Conservation (phyloP, 2,113 vertebrate genomes). For the Apaloderma vittatum region DNA sequence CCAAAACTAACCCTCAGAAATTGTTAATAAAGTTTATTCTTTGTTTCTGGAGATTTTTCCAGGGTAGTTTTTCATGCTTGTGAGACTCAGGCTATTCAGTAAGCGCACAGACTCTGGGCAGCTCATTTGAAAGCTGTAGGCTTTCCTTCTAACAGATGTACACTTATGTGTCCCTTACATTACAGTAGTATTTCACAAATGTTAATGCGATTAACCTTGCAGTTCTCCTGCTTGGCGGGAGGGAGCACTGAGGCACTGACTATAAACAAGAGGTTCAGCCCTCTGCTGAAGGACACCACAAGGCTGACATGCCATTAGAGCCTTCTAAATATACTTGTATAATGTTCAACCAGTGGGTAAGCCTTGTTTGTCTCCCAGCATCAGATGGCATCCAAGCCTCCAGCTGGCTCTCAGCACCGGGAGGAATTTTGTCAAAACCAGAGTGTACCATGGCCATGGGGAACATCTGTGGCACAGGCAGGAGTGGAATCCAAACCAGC, state of each 20-base stretch:
- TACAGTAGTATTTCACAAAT: not conserved
- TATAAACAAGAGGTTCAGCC: not conserved
- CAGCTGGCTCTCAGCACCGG: not conserved
- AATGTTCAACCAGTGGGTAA: not conserved
- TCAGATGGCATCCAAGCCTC: not conserved
- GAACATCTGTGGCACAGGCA: not conserved
- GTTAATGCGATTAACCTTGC: not conserved
- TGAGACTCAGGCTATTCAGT: not conserved
- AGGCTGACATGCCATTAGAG: not conserved
- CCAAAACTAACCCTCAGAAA: not conserved
- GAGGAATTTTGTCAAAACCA: not conserved
- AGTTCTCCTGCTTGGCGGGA: not conserved
- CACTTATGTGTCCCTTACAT: not conserved
- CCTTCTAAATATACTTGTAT: not conserved
- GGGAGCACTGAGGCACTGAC: slow-evolving; percentile 5
- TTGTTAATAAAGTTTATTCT: not conserved
- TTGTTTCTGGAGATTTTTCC: not conserved
- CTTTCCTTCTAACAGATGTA: not conserved
- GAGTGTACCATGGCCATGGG: not conserved
- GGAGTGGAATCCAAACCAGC: slow-evolving; percentile 4
- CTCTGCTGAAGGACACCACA: not conserved
- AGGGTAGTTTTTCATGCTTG: not conserved
- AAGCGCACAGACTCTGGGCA: not conserved
- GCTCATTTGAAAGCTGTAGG: not conserved
- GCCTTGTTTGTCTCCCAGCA: not conserved